Conservation (phyloP, 1,140 invertebrate species). For the Lerema accius region DNA sequence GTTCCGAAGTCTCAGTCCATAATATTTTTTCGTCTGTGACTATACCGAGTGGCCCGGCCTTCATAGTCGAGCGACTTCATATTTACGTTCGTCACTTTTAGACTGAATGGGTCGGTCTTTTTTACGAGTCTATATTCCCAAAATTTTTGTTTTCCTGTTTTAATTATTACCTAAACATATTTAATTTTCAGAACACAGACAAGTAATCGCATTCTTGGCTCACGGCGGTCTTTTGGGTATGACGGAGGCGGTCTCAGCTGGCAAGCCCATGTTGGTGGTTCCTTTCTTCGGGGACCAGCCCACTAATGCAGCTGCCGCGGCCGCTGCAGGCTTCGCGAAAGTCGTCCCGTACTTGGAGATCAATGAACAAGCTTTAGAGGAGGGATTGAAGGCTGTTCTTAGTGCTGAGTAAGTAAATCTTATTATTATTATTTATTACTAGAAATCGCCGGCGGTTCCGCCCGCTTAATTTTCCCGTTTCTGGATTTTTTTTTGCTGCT, state of each 20-base stretch:
- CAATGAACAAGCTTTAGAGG: conserved; percentile 62
- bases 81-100: too few species aligned
- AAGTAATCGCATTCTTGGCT: conserved; percentile 85
- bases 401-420: conserved; percentile 73
- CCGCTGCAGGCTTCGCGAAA: conserved; percentile 62
- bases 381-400: conserved; percentile 67
- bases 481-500: too few species aligned
- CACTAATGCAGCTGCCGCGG: conserved; percentile 75
- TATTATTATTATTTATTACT: background rate
- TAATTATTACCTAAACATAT: too few species aligned
- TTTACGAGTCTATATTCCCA: too few species aligned
- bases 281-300: conserved; percentile 85
- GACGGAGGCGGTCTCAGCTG: conserved; percentile 85
- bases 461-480: too few species aligned
- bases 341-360: conserved; percentile 60
- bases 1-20: too few species aligned
- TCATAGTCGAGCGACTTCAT: too few species aligned
- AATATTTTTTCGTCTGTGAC: too few species aligned
- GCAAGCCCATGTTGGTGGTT: conserved; percentile 86
- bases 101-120: too few species aligned
- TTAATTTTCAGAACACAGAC: conserved; percentile 83
- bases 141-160: too few species aligned
- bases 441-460: too few species aligned
- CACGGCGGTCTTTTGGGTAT: conserved; percentile 87
- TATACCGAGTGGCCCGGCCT: too few species aligned